Evolutionary conservation across 2,888 invertebrate species (phyloP).

Genomic region (Nemapogon koenigi): DNA sequence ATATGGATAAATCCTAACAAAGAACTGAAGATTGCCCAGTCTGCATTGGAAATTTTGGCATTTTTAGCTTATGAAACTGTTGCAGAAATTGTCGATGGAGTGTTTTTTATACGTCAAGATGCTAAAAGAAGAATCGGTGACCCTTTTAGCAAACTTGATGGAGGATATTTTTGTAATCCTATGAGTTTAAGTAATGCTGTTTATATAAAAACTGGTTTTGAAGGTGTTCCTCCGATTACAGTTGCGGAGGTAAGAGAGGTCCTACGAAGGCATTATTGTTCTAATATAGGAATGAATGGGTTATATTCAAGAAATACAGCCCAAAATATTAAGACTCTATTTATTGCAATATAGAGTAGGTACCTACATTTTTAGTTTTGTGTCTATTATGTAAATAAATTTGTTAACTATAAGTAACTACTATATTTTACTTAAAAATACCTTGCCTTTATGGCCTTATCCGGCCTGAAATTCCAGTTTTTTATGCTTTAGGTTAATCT

Average conservation of each 20-base stretch:
- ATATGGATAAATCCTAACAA: slow-evolving; percentile 69
- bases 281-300: slow-evolving; percentile 64
- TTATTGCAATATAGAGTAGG: slow-evolving; percentile 32
- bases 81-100: slow-evolving; percentile 86
- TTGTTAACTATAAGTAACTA: no score
- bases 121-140: slow-evolving; percentile 71
- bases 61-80: slow-evolving; percentile 92
- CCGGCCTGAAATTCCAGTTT: no score
- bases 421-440: no score
- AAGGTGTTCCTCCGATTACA: slow-evolving; percentile 74
- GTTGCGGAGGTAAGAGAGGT: slow-evolving; percentile 86
- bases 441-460: no score
- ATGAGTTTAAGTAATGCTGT: slow-evolving; percentile 62
- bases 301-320: slow-evolving; percentile 54
- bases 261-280: slow-evolving; percentile 73
- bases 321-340: slow-evolving; percentile 41
- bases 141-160: slow-evolving; percentile 71
- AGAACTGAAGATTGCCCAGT: slow-evolving; percentile 65
- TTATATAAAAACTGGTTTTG: slow-evolving; percentile 65
- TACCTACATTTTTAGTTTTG: background rate
- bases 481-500: no score
- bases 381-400: no score
- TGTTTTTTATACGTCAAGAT: slow-evolving; percentile 82
- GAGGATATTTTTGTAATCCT: slow-evolving; percentile 70
- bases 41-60: slow-evolving; percentile 78